A percentile compares a stretch with the other conserved stretches of the same genome.
Evolutionary conservation across 2,113 vertebrate genomes (phyloP).

Genomic region (Trematomus loennbergii): DNA sequence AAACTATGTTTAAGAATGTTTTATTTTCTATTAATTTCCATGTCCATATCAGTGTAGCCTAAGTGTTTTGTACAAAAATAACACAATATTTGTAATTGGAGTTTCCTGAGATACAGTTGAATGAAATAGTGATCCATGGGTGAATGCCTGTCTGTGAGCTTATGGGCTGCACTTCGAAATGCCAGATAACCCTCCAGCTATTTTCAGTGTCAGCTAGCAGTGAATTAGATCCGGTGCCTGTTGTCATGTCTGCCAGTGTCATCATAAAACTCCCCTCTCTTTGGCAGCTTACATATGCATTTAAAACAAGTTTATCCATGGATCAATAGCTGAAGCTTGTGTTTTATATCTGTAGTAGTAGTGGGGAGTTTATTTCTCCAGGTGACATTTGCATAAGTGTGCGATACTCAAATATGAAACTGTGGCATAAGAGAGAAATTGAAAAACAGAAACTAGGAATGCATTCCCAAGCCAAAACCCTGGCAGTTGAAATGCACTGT

Average conservation of each 20-base stretch:
- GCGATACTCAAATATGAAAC: not conserved
- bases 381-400: not conserved
- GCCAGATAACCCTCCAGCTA: conserved; percentile 31
- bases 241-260: conserved; percentile 52
- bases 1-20: not conserved
- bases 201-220: conserved; percentile 26
- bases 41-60: not conserved
- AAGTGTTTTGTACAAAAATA: not conserved
- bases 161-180: conserved; percentile 14
- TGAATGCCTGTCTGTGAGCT: not conserved
- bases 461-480: conserved; percentile 15
- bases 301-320: not conserved
- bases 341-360: not conserved
- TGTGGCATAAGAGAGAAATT: not conserved
- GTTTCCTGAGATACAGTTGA: not conserved
- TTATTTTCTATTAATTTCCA: not conserved
- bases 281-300: not conserved
- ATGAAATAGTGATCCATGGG: conserved; percentile 6
- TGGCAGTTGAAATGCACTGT: conserved; percentile 5
- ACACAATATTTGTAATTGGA: not conserved
- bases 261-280: not conserved
- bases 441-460: not conserved
- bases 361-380: not conserved
- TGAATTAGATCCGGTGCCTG: conserved; percentile 32
- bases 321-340: not conserved